Base-by-base conservation (phyloP, 2,888 invertebrate species). In the Apomyelois bistriatella region DNA sequence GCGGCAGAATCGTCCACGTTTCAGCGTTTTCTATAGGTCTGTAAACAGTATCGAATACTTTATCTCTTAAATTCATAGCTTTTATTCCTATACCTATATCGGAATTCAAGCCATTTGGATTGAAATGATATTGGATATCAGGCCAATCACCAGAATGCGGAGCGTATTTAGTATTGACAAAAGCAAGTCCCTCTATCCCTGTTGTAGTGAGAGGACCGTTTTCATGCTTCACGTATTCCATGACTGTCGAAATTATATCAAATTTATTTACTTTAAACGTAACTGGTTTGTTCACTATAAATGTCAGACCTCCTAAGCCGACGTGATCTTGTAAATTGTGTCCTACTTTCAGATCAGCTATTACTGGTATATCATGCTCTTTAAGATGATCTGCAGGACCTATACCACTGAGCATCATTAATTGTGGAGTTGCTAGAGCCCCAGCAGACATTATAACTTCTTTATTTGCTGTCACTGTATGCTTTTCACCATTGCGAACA, bases 361-460 rank as follows among this genome's bases (percentile, higher is more conserved):
- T 10, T 3, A 32, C 32, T 32, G 32, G 32, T 9, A 32, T 32
- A 9, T 10, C 10, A 7, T 9, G 9, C 8, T 7, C 7, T 2
- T 32, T 10, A 8, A 32, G 32, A 10, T 32, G 32, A 32, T 10
- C 10, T 10, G 7, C 10, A 2, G 32, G 32, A 2, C 32, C 32
- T 32, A 32, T 32, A 0, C 96, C 97, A 22, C 95, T 95, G 0
- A 97, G 70, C 95, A 96, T 95, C 10, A 97, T 80, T 6, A 97
- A 70, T 61, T 97, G 96, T 0, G 97, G 96, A 2, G 94, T 93
- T 57, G 94, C 95, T 15, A 97, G 93, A 0, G 96, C 93, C 0
- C 97, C 97, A 0, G 95, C 94, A 12, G 94, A 32, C 10, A 32
- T 32, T 32, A 32, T 32, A 1, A 32, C 32, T 32, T 32, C 32